Base-by-base conservation (phyloP, 2,888 invertebrate genomes). In the Drosophila neotestacea region DNA sequence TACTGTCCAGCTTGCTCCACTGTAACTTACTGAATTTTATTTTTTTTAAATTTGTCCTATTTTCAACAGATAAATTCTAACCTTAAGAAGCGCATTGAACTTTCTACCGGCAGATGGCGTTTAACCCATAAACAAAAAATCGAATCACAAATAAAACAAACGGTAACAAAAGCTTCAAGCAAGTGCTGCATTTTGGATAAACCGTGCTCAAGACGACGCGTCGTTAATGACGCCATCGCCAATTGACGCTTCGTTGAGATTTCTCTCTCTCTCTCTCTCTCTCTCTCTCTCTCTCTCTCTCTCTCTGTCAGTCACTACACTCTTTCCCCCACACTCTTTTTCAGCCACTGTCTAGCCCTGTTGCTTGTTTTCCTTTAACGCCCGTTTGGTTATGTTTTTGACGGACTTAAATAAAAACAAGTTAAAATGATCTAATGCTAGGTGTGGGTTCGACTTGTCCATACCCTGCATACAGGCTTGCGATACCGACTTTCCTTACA, bases 171-270 rank as follows among this genome's bases (percentile, higher is more conserved):
- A 64, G 54, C 58, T 58, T 60, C 68, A 68, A 52, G 36, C 34
- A 47, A 39, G 60, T 62, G 82, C 86, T 77, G 73, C 81, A 83
- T 51, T 80, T 74, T 54, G 58, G 66, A n/a, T 60, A 55, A 82
- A 82, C 73, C 85, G 86, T 82, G 81, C 86, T n/a, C 81, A 78
- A 70, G 77, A 51, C 48, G 51, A 44, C 64, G 65, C 58, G 75
- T 67, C 44, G 84, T 63, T 82, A 85, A 82, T 82, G 81, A 82
- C 81, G 81, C 81, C 81, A 82, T 82, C 82, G 64, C 38, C 72
- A 72, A 64, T 55, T 62, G 52, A 61, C 71, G 60, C 41, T 56
- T 44, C 52, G 60, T 22, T 63, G 22, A 27, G 47, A 44, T 66
- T 72, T 77, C 80, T 44, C 62, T 55, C 65, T 38, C 38, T 6